Evolutionary conservation across 2,888 invertebrate genomes (phyloP), one percentile per base, ranked within the genome.

Genomic region (Phymatocera aterrima): DNA sequence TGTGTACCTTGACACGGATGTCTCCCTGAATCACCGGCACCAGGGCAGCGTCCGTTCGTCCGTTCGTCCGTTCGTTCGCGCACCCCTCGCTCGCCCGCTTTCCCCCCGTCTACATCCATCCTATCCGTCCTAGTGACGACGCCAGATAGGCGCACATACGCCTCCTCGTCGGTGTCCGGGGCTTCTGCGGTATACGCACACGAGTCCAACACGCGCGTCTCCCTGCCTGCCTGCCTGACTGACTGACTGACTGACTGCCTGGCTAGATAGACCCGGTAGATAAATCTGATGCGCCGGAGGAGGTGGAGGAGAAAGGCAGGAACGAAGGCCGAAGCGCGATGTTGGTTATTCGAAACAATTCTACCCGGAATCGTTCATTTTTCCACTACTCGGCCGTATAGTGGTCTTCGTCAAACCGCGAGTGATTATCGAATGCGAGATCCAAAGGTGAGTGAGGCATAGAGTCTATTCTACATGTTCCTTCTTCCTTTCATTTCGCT

Each of bases 1-100:
- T 87, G 90, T 90, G 90, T 90, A 89, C 90, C 90, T 90, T 90
- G 90, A 90, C 90, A 90, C 87, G 89, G 90, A 90, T 90, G 90
- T 87, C 89, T 90, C 90, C 88, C 90, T 89, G 90, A 90, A 89
- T 89, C 89, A 88, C 85, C 88, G 79, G 80, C 81, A 78, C 79
- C 80, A 79, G 57, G 24, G 79, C 82, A 78, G 80, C 75, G 80
- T 80, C 79, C 80, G 80, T 82, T 77, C 77, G 81, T 80, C 74
- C 78, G 43, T 78, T 51, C 48, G 65, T 51, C 70, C 46, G 65
- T 57, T 74, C 70, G n/a, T 43, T 24, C 21, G 68, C 24, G 68
- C 24, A 18, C 28, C 48, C 10, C 46, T 43, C 46, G 48, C 28
- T 43, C 65, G 43, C 21, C 21, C 54, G 48, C n/a, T n/a, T n/a